Percentiles rank a stretch among this genome's conserved stretches.
These are phyloP conservation scores for Drosophila lacicola DNA, from an alignment of 2,888 invertebrate genomes.

Conservation along the genomic window DNA sequence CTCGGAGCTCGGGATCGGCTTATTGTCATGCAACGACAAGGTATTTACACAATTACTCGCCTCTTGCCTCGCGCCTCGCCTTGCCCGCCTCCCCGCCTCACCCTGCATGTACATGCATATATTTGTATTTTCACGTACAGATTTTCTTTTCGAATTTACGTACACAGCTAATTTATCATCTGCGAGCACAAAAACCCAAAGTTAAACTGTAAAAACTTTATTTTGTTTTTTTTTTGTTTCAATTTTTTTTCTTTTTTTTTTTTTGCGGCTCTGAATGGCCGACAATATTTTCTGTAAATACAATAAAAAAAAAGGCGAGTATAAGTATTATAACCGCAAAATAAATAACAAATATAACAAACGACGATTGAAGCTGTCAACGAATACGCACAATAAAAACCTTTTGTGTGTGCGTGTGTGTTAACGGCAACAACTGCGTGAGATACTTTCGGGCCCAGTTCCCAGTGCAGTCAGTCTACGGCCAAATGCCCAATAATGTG, in stretches of 20 bases:
- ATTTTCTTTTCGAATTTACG: conserved; percentile 77
- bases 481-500: conserved; percentile 71
- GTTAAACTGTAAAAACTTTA: conserved; percentile 64
- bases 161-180: conserved; percentile 77
- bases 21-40: conserved; percentile 77
- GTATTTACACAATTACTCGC: conserved; percentile 74
- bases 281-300: conserved; percentile 70
- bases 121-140: conserved; percentile 67
- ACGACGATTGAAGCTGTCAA: conserved; percentile 75
- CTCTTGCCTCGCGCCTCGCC: not conserved
- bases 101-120: not conserved
- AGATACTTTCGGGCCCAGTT: conserved; percentile 57
- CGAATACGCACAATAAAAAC: conserved; percentile 75
- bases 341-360: conserved; percentile 79
- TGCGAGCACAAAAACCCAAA: conserved; percentile 52
- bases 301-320: conserved; percentile 59
- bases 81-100: not conserved
- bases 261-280: conserved; percentile 56
- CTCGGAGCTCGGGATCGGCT: conserved; percentile 30
- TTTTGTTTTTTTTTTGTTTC: conserved; percentile 35
- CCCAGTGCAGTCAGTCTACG: conserved; percentile 41
- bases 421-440: conserved; percentile 50
- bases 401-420: conserved; percentile 61
- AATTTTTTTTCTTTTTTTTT: conserved; percentile 24
- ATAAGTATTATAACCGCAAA: conserved; percentile 78